Percentiles rank a stretch among this genome's conserved stretches.
phyloP scores from a whole-genome alignment of 2,113 vertebrate species.

The Pseudopipra pipra region DNA sequence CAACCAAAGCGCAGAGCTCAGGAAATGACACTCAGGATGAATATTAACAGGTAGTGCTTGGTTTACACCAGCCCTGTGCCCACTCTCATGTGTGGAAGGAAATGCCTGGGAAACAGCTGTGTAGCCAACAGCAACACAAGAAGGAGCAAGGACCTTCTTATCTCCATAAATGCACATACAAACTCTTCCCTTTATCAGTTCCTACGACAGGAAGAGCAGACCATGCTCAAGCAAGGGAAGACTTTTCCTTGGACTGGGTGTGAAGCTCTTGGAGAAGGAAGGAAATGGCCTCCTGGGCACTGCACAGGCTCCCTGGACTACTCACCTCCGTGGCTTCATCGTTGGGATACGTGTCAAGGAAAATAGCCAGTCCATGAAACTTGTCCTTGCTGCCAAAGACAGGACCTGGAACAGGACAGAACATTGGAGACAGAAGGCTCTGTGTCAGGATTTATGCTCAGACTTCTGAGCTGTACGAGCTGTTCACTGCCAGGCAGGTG shows the following conservation, averaged over 20 bases:
- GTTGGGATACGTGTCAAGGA: constrained; percentile 96
- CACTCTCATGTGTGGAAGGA: neutral
- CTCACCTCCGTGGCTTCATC: constrained; percentile 92
- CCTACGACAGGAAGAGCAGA: neutral
- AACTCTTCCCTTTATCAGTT: neutral
- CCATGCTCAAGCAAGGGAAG: accelerated
- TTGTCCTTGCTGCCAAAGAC: constrained; percentile 94
- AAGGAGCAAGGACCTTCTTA: neutral
- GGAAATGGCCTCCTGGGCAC: neutral
- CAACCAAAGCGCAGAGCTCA: neutral
- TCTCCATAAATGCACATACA: accelerated
- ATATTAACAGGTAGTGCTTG: neutral
- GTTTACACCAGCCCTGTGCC: neutral
- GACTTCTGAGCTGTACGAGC: neutral
- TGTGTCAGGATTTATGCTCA: neutral
- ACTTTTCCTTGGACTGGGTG: neutral
- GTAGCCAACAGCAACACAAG: neutral
- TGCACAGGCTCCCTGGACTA: neutral
- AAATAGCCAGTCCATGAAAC: constrained; percentile 93
- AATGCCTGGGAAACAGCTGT: neutral
- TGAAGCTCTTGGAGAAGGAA: neutral
- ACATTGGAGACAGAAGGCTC: neutral
- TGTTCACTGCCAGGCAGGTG: neutral
- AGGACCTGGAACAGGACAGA: constrained; percentile 79
- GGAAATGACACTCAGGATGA: neutral